Base-by-base conservation (phyloP, 2,888 invertebrate species). In the Drosophila greeni region DNA sequence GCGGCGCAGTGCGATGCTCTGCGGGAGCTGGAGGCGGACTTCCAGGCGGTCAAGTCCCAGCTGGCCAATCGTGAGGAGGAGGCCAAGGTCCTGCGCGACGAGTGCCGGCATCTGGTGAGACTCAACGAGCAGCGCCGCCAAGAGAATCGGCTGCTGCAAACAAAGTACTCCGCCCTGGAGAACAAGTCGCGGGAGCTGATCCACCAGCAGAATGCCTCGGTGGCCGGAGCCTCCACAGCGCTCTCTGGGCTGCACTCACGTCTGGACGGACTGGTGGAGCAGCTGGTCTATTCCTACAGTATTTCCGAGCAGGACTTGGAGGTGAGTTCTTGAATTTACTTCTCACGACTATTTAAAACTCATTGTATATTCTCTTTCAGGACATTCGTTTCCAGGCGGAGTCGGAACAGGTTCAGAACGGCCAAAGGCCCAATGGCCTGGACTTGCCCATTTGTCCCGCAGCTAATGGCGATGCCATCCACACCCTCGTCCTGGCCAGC, bases 381-480 rank as follows among this genome's bases (percentile, higher is more conserved):
- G 93, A 95, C 83, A 92, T 92, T 61, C 93, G 95, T 75, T 95
- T 92, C 87, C 94, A 95, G 85, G 95, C 94, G 80, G 95, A 95
- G 87, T 93, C 92, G 92, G 93, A 87, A 93, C 93, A 85, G 92
- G 93, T 78, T 91, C 92, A 55, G 93, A 94, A 74, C 36, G 91
- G 92, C 11, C 67, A 75, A 8, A 65, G 83, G 53, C 72, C 75
- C 24, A 85, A 78, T 58, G 85, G 82, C 9, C 26, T 82, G 39
- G 82, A 84, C n/a, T 60, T 85, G 69, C 75, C 84, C 2, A 29
- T 84, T 8, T 72, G 42, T n/a, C 48, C 76, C 0, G 73, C 75
- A 0, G 24, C 65, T 14, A 23, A 36, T 23, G 76, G 73, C 37
- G 73, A 75, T 47, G 54, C 66, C 18, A 71, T 85, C 5, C 77